Evolutionary conservation across 2,113 vertebrate species (phyloP).

Genomic region (Macaca mulatta): DNA sequence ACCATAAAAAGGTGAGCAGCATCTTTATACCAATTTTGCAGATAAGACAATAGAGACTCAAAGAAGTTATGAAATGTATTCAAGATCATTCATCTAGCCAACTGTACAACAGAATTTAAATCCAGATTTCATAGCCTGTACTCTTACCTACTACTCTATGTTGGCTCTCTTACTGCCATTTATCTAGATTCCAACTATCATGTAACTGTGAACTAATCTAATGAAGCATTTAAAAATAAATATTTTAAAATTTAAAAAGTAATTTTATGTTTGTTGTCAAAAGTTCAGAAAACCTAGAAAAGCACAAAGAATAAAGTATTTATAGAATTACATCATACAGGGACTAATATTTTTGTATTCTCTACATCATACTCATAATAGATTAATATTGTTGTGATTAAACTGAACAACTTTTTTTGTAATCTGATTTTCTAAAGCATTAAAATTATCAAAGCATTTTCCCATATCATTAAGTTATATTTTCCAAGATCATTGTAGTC

Average conservation of each 20-base stretch:
- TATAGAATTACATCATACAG: background rate
- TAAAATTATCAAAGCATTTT: constrained; percentile 16
- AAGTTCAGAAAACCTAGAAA: background rate
- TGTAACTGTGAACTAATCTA: background rate
- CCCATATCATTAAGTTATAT: background rate
- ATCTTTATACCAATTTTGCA: background rate
- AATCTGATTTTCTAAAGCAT: constrained; percentile 24
- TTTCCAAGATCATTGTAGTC: background rate
- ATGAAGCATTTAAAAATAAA: background rate
- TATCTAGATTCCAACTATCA: background rate
- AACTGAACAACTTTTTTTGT: background rate
- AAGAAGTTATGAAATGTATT: background rate
- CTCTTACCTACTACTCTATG: background rate
- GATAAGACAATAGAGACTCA: background rate
- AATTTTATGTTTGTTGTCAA: background rate
- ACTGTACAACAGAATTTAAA: background rate
- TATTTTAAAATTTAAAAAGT: background rate
- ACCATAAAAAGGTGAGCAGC: background rate
- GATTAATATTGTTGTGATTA: background rate
- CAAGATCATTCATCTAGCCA: background rate
- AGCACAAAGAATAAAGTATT: background rate
- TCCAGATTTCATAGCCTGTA: background rate
- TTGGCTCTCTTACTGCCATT: background rate
- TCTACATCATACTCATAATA: background rate
- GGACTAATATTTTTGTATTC: background rate